Evolutionary conservation across 2,888 invertebrate species (phyloP).

Genomic region (Melanophora roralis): DNA sequence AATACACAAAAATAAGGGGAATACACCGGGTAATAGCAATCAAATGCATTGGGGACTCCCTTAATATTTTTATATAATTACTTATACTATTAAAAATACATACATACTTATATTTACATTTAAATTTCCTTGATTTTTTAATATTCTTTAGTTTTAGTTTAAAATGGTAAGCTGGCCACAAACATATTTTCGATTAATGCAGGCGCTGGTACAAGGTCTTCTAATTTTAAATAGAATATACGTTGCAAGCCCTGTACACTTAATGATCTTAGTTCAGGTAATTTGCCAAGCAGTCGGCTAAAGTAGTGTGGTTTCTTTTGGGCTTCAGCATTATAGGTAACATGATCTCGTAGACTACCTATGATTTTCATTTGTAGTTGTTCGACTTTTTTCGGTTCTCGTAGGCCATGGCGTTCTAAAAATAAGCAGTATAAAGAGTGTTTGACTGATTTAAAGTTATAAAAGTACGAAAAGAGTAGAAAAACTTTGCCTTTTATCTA

Average conservation of each 20-base stretch:
- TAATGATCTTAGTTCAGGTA: constrained; percentile 93
- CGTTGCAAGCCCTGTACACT: constrained; percentile 96
- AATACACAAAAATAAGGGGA: no score
- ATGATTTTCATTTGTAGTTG: constrained; percentile 98
- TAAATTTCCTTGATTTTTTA: constrained; percentile 1
- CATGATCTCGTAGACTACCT: constrained; percentile 95
- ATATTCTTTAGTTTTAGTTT: constrained; percentile 70
- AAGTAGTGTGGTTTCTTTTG: constrained; percentile 95
- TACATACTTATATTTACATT: constrained; percentile 19
- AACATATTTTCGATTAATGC: constrained; percentile 97
- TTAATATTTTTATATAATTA: constrained; percentile 22
- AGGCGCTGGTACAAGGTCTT: constrained; percentile 94
- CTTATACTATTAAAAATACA: neutral
- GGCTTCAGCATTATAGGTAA: constrained; percentile 92
- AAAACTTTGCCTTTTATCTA: no score
- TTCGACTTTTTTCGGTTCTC: constrained; percentile 94
- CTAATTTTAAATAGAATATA: constrained; percentile 95
- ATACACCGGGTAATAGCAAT: no score
- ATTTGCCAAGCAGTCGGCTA: constrained; percentile 92
- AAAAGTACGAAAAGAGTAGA: no score
- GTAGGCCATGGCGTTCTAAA: constrained; percentile 93
- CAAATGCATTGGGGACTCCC: no score
- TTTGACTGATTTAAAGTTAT: no score
- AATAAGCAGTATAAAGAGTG: neutral
- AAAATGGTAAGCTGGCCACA: constrained; percentile 95